A percentile compares a stretch with the other conserved stretches of the same genome.
These are phyloP conservation scores for Muscicapa comitata DNA, from an alignment of 2,797 vertebrate species.

Conservation along the genomic window DNA sequence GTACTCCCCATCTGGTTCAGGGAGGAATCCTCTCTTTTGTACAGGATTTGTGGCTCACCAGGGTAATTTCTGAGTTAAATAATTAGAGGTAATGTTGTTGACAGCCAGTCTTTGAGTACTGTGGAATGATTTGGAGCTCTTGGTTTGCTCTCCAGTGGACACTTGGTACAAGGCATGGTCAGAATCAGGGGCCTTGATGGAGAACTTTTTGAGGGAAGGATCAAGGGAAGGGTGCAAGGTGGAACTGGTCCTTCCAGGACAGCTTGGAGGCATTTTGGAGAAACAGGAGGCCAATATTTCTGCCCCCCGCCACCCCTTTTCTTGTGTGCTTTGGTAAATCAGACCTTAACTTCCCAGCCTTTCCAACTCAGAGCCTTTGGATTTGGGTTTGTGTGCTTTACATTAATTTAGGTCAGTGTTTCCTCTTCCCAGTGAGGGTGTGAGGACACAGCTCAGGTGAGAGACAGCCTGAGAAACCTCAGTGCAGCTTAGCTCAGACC, in stretches of 20 bases:
- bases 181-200: neutral
- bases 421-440: neutral
- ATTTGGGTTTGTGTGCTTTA: neutral
- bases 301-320: neutral
- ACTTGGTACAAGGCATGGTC: neutral
- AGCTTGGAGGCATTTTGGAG: neutral
- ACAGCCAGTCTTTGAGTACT: neutral
- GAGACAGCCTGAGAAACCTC: neutral
- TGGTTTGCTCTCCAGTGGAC: neutral
- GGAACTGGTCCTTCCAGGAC: neutral
- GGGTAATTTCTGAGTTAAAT: neutral
- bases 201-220: neutral
- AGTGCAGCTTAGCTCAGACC: neutral
- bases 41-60: neutral
- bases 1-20: neutral
- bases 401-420: neutral
- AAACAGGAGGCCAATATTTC: neutral
- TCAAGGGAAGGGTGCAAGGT: neutral
- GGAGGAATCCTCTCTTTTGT: neutral
- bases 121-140: neutral
- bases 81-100: neutral
- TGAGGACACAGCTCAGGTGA: neutral
- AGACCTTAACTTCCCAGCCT: neutral
- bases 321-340: neutral
- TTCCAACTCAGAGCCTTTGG: neutral